Percentiles rank a stretch among this genome's conserved stretches.
Evolutionary conservation across 2,888 invertebrate genomes (phyloP).

Genomic region (Ceramica pisi): DNA sequence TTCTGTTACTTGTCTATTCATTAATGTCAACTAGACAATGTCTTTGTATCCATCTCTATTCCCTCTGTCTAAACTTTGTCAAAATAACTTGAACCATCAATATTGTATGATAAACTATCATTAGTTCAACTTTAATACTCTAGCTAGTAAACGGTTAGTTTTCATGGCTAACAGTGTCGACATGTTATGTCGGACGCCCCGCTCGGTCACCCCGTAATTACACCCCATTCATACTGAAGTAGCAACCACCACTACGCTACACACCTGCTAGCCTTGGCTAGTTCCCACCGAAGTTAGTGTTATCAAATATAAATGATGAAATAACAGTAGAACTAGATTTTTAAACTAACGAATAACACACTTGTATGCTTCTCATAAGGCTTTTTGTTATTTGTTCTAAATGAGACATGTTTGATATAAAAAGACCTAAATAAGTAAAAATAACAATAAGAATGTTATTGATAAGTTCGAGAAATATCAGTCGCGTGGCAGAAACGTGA

Average conservation of each 20-base stretch:
- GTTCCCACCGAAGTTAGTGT: conserved; percentile 34
- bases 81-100: not conserved
- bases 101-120: not conserved
- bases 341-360: not conserved
- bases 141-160: not conserved
- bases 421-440: not conserved
- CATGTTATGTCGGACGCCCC: not conserved
- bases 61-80: not conserved
- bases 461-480: not conserved
- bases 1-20: not conserved
- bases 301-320: conserved; percentile 27
- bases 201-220: conserved; percentile 18
- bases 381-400: not conserved
- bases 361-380: not conserved
- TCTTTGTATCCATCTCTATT: not conserved
- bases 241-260: conserved; percentile 12
- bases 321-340: not conserved
- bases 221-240: conserved; percentile 24
- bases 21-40: not conserved
- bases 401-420: not conserved
- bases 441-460: conserved; percentile 8
- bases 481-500: conserved; percentile 4
- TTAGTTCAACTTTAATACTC: too few species aligned
- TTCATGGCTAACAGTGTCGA: not conserved
- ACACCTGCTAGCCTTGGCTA: conserved; percentile 44